These are phyloP conservation scores for Apamea epomidion DNA, from an alignment of 2,888 invertebrate genomes.

Conservation along the genomic window DNA sequence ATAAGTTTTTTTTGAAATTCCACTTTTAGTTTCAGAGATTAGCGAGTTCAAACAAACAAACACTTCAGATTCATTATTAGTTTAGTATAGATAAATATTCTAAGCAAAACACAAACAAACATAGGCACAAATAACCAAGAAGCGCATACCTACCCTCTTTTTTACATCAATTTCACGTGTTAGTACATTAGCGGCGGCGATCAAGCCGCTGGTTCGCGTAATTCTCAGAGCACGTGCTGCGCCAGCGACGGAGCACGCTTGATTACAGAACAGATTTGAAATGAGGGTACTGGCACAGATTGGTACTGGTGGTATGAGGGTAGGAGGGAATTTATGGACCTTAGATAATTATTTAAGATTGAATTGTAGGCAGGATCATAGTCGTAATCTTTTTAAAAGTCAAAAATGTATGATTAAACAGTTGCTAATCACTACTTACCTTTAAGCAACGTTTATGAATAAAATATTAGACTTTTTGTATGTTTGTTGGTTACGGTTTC, in stretches of 20 bases:
- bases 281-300: conserved; percentile 15
- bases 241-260: conserved; percentile 54
- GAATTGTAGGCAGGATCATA: background rate
- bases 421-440: too few relatives aligned
- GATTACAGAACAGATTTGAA: conserved; percentile 38
- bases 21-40: too few relatives aligned
- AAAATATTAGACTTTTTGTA: too few relatives aligned
- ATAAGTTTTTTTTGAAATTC: too few relatives aligned
- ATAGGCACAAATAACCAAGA: background rate
- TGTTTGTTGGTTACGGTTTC: background rate
- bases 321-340: background rate
- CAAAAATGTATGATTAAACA: too few relatives aligned
- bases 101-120: background rate
- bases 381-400: background rate
- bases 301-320: background rate
- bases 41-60: too few relatives aligned
- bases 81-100: background rate
- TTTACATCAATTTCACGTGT: conserved; percentile 55
- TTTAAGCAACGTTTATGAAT: too few relatives aligned
- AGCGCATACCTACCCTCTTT: conserved; percentile 35
- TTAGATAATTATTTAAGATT: background rate
- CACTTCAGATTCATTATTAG: too few relatives aligned
- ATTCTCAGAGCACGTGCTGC: conserved; percentile 73
- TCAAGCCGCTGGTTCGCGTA: conserved; percentile 72
- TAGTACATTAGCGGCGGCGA: conserved; percentile 70